Conservation (phyloP, 2,888 invertebrate genomes). For the Meteorus colon region DNA sequence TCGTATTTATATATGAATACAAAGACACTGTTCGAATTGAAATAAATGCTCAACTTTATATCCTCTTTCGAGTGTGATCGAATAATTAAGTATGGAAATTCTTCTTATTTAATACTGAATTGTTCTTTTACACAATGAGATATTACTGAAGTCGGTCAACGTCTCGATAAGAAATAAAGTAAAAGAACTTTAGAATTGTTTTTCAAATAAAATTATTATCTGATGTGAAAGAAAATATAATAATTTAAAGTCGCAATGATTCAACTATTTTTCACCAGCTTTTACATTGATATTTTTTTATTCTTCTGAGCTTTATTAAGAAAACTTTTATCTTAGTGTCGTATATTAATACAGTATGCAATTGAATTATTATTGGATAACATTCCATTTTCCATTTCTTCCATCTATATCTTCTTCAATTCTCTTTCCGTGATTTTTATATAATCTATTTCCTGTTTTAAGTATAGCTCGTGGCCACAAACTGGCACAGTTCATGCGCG, state of each 20-base stretch:
- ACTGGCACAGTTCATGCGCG: slow-evolving; percentile 39
- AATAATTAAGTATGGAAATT: no score
- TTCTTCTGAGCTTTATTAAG: no score
- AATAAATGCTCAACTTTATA: no score
- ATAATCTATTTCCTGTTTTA: slow-evolving; percentile 25
- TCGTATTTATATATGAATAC: no score
- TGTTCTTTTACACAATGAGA: neutral
- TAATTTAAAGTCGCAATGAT: no score
- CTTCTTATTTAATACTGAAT: no score
- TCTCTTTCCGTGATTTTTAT: slow-evolving; percentile 23
- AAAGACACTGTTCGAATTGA: no score
- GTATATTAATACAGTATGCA: neutral
- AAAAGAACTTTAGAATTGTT: neutral
- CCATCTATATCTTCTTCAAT: neutral
- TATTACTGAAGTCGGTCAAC: neutral
- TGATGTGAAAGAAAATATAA: neutral
- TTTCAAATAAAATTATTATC: neutral
- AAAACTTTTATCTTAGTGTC: neutral
- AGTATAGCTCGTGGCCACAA: slow-evolving; percentile 32
- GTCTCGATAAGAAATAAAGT: neutral
- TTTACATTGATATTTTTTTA: no score
- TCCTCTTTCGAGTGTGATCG: no score
- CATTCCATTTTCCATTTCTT: no score
- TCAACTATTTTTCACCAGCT: no score
- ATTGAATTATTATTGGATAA: neutral